Percentiles rank a stretch among this genome's conserved stretches.
Evolutionary conservation across 2,797 vertebrate genomes (phyloP).

Genomic region (Rhynchonycteris naso): DNA sequence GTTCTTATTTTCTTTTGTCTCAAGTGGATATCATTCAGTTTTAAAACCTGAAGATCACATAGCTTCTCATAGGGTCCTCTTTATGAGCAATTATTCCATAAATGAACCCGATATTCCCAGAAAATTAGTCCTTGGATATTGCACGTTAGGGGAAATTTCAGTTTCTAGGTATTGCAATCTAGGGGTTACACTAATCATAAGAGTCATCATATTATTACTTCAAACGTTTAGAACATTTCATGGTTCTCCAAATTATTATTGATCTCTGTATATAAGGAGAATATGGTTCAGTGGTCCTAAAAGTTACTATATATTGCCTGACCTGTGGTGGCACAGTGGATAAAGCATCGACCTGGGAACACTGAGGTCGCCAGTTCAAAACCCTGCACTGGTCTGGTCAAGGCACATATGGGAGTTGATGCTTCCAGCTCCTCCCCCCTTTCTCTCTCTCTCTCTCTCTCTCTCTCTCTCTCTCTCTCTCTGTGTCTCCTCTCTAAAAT

Average conservation of each 20-base stretch:
- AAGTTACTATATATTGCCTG: neutral
- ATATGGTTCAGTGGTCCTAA: neutral
- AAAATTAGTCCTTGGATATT: slow-evolving; percentile 6
- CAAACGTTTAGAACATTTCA: neutral
- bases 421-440: too few relatives aligned
- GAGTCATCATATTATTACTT: neutral
- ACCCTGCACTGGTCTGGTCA: too few relatives aligned
- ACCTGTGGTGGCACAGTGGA: too few relatives aligned
- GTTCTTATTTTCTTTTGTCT: neutral
- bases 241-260: neutral
- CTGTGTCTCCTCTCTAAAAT: too few relatives aligned
- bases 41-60: neutral
- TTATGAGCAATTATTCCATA: neutral
- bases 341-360: too few relatives aligned
- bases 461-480: too few relatives aligned
- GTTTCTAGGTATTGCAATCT: neutral
- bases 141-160: neutral
- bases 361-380: too few relatives aligned
- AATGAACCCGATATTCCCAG: slow-evolving; percentile 6
- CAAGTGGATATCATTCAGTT: neutral
- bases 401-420: too few relatives aligned
- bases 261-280: neutral
- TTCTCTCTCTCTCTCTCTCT: too few relatives aligned
- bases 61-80: neutral
- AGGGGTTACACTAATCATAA: neutral